Percentiles rank a stretch among this genome's conserved stretches.
phyloP scores from a whole-genome alignment of 2,888 invertebrate genomes.

The Ectropis crepuscularia region DNA sequence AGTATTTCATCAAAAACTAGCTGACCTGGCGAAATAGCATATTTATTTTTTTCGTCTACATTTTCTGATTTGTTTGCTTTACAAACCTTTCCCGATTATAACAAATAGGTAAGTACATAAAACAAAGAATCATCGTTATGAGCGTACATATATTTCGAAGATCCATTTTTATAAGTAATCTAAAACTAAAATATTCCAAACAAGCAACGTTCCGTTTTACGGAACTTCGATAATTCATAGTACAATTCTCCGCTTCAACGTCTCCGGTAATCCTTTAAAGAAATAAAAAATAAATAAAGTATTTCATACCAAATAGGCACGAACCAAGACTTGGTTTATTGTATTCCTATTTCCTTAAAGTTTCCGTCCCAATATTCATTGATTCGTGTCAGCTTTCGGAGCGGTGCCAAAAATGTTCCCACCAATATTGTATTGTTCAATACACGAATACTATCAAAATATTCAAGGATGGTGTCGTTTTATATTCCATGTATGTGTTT shows the following conservation, averaged over 20 bases:
- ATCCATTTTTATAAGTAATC: too few relatives aligned
- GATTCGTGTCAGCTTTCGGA: constrained; percentile 31
- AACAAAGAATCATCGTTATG: too few relatives aligned
- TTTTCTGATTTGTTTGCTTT: too few relatives aligned
- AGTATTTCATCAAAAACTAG: too few relatives aligned
- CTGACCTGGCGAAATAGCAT: too few relatives aligned
- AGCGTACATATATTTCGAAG: too few relatives aligned
- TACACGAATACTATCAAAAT: constrained; percentile 49
- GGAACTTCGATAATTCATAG: too few relatives aligned
- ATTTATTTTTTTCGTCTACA: too few relatives aligned
- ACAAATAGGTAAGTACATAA: too few relatives aligned
- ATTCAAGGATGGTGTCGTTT: constrained; percentile 59
- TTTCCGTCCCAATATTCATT: constrained; percentile 29
- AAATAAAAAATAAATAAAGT: constrained; percentile 17
- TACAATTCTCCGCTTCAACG: not conserved
- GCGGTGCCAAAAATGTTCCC: constrained; percentile 34
- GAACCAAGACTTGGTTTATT: constrained; percentile 22
- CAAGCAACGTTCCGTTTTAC: too few relatives aligned
- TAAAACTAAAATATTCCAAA: too few relatives aligned
- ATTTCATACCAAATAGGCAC: constrained; percentile 13
- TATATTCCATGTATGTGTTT: constrained; percentile 67
- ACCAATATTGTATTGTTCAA: constrained; percentile 40
- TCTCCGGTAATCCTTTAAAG: constrained; percentile 12
- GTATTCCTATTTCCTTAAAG: constrained; percentile 28
- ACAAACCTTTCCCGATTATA: too few relatives aligned